phyloP scores from a whole-genome alignment of 2,888 invertebrate genomes.

The Hecatera dysodea region DNA sequence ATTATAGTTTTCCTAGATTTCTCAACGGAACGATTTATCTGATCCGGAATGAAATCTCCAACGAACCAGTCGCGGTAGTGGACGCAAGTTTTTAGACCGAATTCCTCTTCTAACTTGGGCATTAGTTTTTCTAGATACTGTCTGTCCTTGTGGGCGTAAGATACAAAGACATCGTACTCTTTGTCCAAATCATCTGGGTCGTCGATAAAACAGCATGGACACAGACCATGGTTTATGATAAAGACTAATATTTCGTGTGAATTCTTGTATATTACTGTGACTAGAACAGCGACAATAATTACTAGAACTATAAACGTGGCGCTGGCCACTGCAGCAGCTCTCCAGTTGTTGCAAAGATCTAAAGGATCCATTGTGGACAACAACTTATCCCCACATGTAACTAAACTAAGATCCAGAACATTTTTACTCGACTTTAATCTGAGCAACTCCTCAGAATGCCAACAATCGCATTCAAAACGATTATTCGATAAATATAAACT shows the following conservation, averaged over 20 bases:
- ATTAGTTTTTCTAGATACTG: constrained; percentile 16
- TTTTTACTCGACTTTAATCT: constrained; percentile 16
- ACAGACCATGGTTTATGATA: constrained; percentile 55
- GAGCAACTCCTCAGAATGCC: constrained; percentile 17
- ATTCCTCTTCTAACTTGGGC: constrained; percentile 50
- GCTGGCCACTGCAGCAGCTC: constrained; percentile 45
- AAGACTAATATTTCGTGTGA: constrained; percentile 61
- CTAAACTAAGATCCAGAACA: constrained; percentile 52
- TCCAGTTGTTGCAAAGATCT: constrained; percentile 64
- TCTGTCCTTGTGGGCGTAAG: constrained; percentile 47
- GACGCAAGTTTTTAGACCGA: constrained; percentile 42
- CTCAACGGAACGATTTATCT: constrained; percentile 46
- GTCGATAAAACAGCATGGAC: constrained; percentile 49
- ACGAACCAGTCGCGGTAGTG: constrained; percentile 51
- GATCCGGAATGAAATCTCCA: constrained; percentile 48
- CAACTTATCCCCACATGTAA: constrained; percentile 40
- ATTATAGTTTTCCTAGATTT: constrained; percentile 46
- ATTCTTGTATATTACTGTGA: constrained; percentile 55
- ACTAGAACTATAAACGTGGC: constrained; percentile 49
- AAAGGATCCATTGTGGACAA: constrained; percentile 40
- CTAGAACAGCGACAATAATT: constrained; percentile 1
- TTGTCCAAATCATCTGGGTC: constrained; percentile 32
- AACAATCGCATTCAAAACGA: constrained; percentile 47
- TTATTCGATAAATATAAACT: constrained; percentile 49
- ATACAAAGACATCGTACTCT: constrained; percentile 41